Evolutionary conservation across 1,140 invertebrate species (phyloP), one percentile per base, ranked within the genome.

Genomic region (Bombyx mandarina): DNA sequence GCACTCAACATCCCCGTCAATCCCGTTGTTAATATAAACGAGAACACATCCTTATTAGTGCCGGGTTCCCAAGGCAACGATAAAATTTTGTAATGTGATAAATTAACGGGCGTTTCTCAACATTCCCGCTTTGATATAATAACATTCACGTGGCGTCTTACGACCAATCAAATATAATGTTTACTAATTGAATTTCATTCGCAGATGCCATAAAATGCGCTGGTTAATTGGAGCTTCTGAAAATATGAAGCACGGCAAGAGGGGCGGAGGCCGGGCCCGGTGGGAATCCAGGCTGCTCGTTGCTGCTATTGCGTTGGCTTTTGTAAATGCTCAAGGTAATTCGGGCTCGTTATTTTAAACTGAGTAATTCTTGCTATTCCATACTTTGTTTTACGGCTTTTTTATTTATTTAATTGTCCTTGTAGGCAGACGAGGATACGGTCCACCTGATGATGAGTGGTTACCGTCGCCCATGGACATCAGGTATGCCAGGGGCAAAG

Each of bases 251-350:
- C 26, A 35, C 26, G 26, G 26, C 26, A 35, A 35, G 4, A 35
- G 26, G 0, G 4, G 4, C 26, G 26, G 26, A 35, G 60, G 45
- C 61, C 55, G 18, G 45, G 12, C 22, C n/a, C 71, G 71, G 62
- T 75, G 73, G 77, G 71, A 66, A 58, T 66, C 69, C 22, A 74
- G 67, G 49, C 58, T 79, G 44, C 45, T 79, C 35, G 62, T 75
- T 9, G 59, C 66, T 22, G 67, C 65, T 1, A 45, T 81, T 9
- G 65, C 71, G 7, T 45, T 81, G 51, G 69, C 71, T 6, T 73
- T 57, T 53, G 73, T 66, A 8, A 69, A 73, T 54, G 67, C 75
- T 47, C 80, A 83, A 71, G 77, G 80, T 82, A 68, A 68, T 45
- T 45, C n/a, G 22, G 22, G 18, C 7, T 12, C 0, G 26, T 5